Evolutionary conservation across 2,797 vertebrate species (phyloP).

Genomic region (Ibycter americanus): DNA sequence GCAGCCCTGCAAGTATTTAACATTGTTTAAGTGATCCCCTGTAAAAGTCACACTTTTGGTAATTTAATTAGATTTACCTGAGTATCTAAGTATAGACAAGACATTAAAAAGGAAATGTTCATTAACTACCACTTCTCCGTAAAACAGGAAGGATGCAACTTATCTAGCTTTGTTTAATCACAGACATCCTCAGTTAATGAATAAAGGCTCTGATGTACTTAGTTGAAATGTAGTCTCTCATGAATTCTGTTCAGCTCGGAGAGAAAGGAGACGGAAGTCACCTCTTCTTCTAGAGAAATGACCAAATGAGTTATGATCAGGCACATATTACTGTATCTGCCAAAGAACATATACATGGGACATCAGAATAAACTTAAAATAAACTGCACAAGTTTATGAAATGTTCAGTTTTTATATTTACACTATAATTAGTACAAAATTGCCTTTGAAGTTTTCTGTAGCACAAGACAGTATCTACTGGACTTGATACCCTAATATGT

Average conservation of each 20-base stretch:
- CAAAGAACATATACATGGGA: neutral
- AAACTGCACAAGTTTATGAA: constrained; percentile 55
- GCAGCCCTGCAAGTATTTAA: neutral
- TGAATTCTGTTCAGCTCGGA: neutral
- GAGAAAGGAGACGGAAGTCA: neutral
- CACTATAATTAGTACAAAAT: constrained; percentile 66
- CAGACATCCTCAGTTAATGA: neutral
- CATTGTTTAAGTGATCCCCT: constrained; percentile 9
- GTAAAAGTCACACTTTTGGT: constrained; percentile 44
- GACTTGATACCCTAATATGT: constrained; percentile 27
- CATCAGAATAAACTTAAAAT: constrained; percentile 39
- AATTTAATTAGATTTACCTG: constrained; percentile 52
- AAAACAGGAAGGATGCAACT: neutral
- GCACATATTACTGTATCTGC: constrained; percentile 14
- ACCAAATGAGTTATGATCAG: neutral
- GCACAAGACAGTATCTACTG: constrained; percentile 55
- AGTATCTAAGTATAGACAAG: constrained; percentile 34
- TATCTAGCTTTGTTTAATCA: constrained; percentile 3
- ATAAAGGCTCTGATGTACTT: constrained; percentile 10
- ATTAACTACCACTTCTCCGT: neutral
- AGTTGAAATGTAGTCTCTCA: neutral
- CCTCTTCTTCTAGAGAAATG: neutral
- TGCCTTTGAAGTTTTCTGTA: constrained; percentile 52
- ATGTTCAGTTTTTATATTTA: constrained; percentile 57
- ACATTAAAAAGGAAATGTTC: neutral